Evolutionary conservation across 2,113 vertebrate genomes (phyloP).

Genomic region (Rhizomys pruinosus): DNA sequence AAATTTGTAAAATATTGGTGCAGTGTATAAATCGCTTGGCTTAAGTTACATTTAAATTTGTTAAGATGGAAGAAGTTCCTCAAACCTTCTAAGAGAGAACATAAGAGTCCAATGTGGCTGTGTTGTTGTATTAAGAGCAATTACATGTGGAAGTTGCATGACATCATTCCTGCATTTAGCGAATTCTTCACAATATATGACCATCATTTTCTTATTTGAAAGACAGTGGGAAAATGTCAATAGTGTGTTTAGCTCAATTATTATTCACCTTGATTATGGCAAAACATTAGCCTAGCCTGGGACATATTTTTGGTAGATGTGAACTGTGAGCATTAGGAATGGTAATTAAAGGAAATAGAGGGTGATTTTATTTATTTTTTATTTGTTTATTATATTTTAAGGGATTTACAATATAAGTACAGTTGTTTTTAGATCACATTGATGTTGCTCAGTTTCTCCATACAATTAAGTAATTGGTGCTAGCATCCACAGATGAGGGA

Average conservation of each 20-base stretch:
- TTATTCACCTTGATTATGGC: constrained; percentile 10
- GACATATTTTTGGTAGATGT: constrained; percentile 9
- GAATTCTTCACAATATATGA: background rate
- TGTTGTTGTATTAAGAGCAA: background rate
- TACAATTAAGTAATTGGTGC: too few species aligned
- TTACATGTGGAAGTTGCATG: background rate
- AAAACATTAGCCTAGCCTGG: constrained; percentile 49
- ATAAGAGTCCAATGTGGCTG: background rate
- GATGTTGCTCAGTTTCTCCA: too few species aligned
- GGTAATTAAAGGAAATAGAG: background rate
- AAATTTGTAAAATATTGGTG: background rate
- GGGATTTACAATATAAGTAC: too few species aligned
- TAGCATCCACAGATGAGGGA: too few species aligned
- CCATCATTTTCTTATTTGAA: constrained; percentile 35
- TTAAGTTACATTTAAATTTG: background rate
- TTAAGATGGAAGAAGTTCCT: constrained; percentile 4
- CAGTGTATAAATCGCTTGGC: background rate
- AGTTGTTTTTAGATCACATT: too few species aligned
- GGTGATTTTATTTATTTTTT: too few species aligned
- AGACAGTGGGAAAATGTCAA: constrained; percentile 12
- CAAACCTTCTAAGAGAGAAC: background rate
- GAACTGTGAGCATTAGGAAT: constrained; percentile 13
- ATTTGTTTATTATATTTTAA: too few species aligned
- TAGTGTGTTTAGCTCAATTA: background rate
- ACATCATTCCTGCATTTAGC: background rate